Evolutionary conservation across 2,888 invertebrate genomes (phyloP).

Genomic region (Cerceris ruficornis): DNA sequence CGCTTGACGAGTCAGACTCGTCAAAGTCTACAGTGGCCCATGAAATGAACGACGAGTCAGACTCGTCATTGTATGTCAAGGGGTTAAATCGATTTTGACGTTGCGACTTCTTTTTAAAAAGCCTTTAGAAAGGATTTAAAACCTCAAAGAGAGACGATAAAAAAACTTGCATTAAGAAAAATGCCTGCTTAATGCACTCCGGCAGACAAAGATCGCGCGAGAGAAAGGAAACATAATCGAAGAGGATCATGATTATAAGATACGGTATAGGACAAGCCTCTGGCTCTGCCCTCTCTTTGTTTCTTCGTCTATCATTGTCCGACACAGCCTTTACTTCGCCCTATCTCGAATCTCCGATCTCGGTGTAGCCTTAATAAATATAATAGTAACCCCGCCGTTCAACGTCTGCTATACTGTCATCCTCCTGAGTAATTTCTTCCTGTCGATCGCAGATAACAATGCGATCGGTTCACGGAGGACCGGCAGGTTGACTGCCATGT

Average conservation of each 20-base stretch:
- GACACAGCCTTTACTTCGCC: conserved; percentile 36
- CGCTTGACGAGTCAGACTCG: too few species aligned
- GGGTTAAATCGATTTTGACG: too few species aligned
- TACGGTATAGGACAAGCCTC: conserved; percentile 45
- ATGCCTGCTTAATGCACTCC: conserved; percentile 31
- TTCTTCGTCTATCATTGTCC: conserved; percentile 59
- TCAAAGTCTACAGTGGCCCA: too few species aligned
- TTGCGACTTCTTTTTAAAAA: too few species aligned
- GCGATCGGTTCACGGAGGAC: conserved; percentile 60
- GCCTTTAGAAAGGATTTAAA: too few species aligned
- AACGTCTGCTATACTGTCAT: conserved; percentile 66
- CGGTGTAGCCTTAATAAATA: conserved; percentile 68
- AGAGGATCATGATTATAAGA: conserved; percentile 46
- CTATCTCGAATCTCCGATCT: conserved; percentile 64
- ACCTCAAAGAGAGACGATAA: background rate
- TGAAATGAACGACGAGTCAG: too few species aligned
- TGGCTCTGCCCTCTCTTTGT: conserved; percentile 41
- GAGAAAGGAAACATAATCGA: conserved; percentile 39
- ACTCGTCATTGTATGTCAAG: too few species aligned
- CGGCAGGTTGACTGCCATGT: conserved; percentile 57
- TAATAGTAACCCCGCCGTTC: conserved; percentile 61
- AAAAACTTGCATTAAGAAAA: conserved; percentile 23
- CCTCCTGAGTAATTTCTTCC: conserved; percentile 70
- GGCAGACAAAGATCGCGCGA: conserved; percentile 33
- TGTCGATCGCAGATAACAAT: conserved; percentile 70